Evolutionary conservation across 2,797 vertebrate species (phyloP), one percentile per base, ranked within the genome.

Genomic region (Psittacula derbiana): DNA sequence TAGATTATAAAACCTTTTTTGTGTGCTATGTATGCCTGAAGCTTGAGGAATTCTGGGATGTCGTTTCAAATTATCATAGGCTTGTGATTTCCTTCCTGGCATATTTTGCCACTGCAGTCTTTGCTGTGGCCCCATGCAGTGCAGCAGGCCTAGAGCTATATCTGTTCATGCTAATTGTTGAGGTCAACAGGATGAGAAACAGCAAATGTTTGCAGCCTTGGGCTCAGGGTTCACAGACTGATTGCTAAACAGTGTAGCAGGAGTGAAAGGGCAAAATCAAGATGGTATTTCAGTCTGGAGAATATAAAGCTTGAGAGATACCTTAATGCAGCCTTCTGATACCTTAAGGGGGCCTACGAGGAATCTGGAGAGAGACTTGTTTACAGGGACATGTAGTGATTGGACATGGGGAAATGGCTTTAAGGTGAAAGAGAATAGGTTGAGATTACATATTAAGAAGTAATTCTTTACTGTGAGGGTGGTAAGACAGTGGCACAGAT

Each of bases 121-220:
- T 60, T 65, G 71, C 41, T 43, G 50, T 4, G 4, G 27, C 67
- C 33, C 46, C 44, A 18, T 2, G 7, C 40, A 49, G 38, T 4
- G 33, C 3, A 4, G 40, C 58, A 36, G 38, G 6, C 41, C n/a
- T 38, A 41, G 38, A 53, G 49, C 78, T 49, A 6, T 33, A 31
- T 53, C 0, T 12, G 28, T 28, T 52, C 2, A 0, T 24, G 38
- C 21, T 53, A 24, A 16, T 30, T 0, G 0, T 41, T 62, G 43
- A 33, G 53, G 27, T 52, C 66, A 73, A 25, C 41, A 75, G 74
- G 41, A 20, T 23, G 73, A 80, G 57, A n/a, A 73, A n/a, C 24
- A 62, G 23, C 8, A 28, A 72, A 31, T 19, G 27, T 40, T 49
- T 50, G 55, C 40, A 86, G 72, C n/a, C 65, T 4, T 24, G 11